Evolutionary conservation across 2,888 invertebrate genomes (phyloP).

Genomic region (Esperia sulphurella): DNA sequence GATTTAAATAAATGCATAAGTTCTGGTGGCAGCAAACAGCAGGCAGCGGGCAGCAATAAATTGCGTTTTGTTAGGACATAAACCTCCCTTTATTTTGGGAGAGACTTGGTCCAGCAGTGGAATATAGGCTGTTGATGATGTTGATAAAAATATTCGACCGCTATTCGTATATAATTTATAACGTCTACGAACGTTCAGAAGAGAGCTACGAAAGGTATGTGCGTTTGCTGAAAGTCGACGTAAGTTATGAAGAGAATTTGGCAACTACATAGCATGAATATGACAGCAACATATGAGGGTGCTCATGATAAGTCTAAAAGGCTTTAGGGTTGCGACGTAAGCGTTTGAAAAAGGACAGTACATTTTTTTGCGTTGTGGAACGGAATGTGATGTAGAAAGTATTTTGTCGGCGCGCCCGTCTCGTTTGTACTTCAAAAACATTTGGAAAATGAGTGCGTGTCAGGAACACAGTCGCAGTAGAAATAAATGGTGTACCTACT

Average conservation of each 20-base stretch:
- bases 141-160: too few species aligned
- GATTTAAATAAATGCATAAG: too few species aligned
- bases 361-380: slow-evolving; percentile 3
- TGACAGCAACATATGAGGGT: slow-evolving; percentile 27
- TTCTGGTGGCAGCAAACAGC: too few species aligned
- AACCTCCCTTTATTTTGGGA: too few species aligned
- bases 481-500: slow-evolving; percentile 37
- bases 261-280: slow-evolving; percentile 28
- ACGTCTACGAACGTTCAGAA: too few species aligned
- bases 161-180: too few species aligned
- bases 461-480: slow-evolving; percentile 40
- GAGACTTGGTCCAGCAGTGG: too few species aligned
- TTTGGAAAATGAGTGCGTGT: slow-evolving; percentile 50
- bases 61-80: too few species aligned
- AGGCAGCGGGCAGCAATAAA: too few species aligned
- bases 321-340: slow-evolving; percentile 25
- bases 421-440: slow-evolving; percentile 43
- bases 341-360: slow-evolving; percentile 4
- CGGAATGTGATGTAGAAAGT: slow-evolving; percentile 1
- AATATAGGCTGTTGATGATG: too few species aligned
- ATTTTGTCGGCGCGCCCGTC: slow-evolving; percentile 12
- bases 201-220: background rate
- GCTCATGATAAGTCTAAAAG: slow-evolving; percentile 25
- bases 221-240: slow-evolving; percentile 15
- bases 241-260: slow-evolving; percentile 24